A percentile compares a stretch with the other conserved stretches of the same genome.
Conservation (phyloP, 2,797 vertebrate species). For the Sebastes taczanowskii region DNA sequence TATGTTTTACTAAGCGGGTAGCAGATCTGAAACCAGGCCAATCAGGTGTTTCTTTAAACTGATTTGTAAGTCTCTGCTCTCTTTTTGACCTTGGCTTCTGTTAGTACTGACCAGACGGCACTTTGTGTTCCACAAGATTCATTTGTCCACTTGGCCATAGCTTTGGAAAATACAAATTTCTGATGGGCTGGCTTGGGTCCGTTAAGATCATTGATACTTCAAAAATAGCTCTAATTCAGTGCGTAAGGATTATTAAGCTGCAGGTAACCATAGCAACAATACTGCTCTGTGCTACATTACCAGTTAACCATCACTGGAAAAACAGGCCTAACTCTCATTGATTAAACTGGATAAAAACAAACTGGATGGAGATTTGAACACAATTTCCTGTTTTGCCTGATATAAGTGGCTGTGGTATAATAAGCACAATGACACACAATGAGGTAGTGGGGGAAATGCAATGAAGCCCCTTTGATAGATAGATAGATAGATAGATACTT, state of each 20-base stretch:
- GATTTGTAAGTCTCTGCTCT: not conserved
- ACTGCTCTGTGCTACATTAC: not conserved
- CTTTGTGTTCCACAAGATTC: not conserved
- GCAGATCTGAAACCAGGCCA: not conserved
- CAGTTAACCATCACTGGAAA: not conserved
- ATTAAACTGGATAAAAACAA: not conserved
- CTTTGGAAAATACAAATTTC: not conserved
- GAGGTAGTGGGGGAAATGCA: not conserved
- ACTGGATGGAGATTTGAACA: not conserved
- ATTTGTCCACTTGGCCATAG: not conserved
- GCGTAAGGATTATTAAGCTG: not conserved
- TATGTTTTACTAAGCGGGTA: too few relatives aligned
- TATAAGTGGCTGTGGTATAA: not conserved
- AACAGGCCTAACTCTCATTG: not conserved
- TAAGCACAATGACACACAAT: not conserved
- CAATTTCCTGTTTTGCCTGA: not conserved
- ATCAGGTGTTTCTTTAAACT: not conserved
- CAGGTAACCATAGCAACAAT: slow-evolving; percentile 26
- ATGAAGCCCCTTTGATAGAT: not conserved
- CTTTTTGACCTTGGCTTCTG: slow-evolving; percentile 1
- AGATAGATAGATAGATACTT: too few relatives aligned
- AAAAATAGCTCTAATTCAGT: slow-evolving; percentile 4
- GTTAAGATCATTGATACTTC: not conserved
- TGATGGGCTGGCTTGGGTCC: not conserved
- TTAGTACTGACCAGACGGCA: not conserved